These are phyloP conservation scores for Azorinus chamasolen DNA, from an alignment of 2,888 invertebrate species.

Conservation along the genomic window DNA sequence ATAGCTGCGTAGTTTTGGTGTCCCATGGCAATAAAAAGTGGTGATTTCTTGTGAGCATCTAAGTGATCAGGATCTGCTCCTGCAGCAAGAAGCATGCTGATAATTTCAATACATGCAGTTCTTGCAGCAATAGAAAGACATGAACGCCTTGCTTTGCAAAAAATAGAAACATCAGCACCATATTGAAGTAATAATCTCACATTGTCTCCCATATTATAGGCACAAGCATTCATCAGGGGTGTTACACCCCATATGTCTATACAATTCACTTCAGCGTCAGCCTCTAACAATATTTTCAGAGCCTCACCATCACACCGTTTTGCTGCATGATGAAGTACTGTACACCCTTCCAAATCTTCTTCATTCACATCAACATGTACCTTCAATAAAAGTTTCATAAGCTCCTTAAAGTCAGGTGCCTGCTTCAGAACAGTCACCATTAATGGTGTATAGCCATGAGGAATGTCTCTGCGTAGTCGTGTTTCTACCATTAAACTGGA, in stretches of 20 bases:
- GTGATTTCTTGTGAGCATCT: constrained; percentile 55
- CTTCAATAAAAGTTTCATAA: constrained; percentile 44
- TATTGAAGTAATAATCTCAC: constrained; percentile 36
- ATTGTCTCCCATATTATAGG: constrained; percentile 44
- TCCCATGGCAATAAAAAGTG: constrained; percentile 52
- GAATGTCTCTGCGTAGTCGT: constrained; percentile 35
- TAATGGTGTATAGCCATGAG: constrained; percentile 50
- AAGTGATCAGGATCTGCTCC: constrained; percentile 52
- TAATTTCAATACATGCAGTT: constrained; percentile 36
- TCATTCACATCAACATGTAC: constrained; percentile 50
- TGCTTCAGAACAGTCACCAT: constrained; percentile 47
- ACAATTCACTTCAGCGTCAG: constrained; percentile 43
- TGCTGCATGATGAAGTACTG: constrained; percentile 53
- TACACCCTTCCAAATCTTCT: constrained; percentile 45
- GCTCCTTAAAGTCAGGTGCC: constrained; percentile 24
- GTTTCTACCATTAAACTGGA: neutral
- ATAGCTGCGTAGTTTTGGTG: constrained; percentile 55
- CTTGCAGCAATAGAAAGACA: constrained; percentile 55
- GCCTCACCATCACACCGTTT: constrained; percentile 36
- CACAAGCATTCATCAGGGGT: constrained; percentile 51
- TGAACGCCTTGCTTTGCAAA: constrained; percentile 35
- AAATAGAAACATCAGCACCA: constrained; percentile 49
- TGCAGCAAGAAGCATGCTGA: constrained; percentile 40
- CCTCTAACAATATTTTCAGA: constrained; percentile 43
- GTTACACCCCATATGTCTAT: constrained; percentile 51